Base-by-base conservation (phyloP, 1,140 invertebrate species). In the Ceratina calcarata region DNA sequence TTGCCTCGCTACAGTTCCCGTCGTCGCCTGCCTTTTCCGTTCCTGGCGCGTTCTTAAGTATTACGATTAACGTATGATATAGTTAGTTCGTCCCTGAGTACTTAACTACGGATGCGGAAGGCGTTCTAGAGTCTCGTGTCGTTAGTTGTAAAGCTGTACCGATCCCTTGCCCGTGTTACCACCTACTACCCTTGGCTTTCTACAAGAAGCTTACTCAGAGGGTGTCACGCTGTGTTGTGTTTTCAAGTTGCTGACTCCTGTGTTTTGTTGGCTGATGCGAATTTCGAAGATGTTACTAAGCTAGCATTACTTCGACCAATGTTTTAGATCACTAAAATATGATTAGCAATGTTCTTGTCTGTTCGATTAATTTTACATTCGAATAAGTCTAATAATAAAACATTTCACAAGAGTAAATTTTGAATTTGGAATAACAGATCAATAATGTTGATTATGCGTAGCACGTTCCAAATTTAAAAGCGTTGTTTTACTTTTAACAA, bases 11-110 rank as follows among this genome's bases (percentile, higher is more conserved):
- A 45, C 62, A 72, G 24, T 84, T 84, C 82, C 82, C 62, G 82
- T 81, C 79, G 58, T 81, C 84, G 84, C 78, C 69, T 76, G 82
- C 69, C 68, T 77, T 68, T 84, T 85, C 79, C 82, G 82, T 85
- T 84, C 78, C 82, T 51, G 32, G 37, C 58, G 45, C 68, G 70
- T 78, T 27, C 37, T 45, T 45, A 45, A 45, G 6, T 45, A 45
- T 60, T 27, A 73, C 76, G 49, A 61, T n/a, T 20, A n/a, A 72
- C 22, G 57, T 64, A 18, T 62, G 53, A 62, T 10, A 16, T 22
- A n/a, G 73, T 18, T 68, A 18, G 20, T 27, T 49, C 55, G 62
- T 55, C 57, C 55, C 65, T 32, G 65, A 53, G 37, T 69, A 45
- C 55, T 57, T 61, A 69, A 61, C 67, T 72, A 71, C 57, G 49